Conservation (phyloP, 2,113 vertebrate genomes). For the Peromyscus polionotus region DNA sequence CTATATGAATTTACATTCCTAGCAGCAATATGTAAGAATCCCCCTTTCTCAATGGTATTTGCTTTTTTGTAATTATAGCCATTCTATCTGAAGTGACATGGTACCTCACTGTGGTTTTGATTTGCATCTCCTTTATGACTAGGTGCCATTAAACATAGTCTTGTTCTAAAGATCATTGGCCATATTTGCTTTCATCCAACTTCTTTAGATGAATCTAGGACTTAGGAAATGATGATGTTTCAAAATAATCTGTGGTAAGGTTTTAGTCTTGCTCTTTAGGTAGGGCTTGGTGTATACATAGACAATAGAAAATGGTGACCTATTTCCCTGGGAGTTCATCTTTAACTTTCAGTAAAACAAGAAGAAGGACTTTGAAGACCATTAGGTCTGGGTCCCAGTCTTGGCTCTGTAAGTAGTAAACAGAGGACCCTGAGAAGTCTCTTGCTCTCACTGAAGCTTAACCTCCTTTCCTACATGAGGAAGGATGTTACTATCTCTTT, state of each 20-base stretch:
- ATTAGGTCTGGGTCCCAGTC: background rate
- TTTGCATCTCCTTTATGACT: background rate
- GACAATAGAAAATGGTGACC: background rate
- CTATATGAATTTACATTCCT: background rate
- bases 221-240: conserved; percentile 5
- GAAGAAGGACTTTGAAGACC: background rate
- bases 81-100: background rate
- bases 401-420: background rate
- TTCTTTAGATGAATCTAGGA: conserved; percentile 20
- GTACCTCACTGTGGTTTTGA: background rate
- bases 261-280: background rate
- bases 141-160: background rate
- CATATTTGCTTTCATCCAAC: background rate
- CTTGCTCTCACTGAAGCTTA: background rate
- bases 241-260: background rate
- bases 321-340: background rate
- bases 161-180: background rate
- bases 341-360: background rate
- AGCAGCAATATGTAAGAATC: background rate
- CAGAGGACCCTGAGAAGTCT: background rate
- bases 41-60: background rate
- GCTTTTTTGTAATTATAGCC: background rate
- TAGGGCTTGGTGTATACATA: background rate
- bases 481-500: conserved; percentile 14
- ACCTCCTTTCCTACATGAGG: background rate